Evolutionary conservation across 2,113 vertebrate genomes (phyloP).

Genomic region (Pampusana beccarii): DNA sequence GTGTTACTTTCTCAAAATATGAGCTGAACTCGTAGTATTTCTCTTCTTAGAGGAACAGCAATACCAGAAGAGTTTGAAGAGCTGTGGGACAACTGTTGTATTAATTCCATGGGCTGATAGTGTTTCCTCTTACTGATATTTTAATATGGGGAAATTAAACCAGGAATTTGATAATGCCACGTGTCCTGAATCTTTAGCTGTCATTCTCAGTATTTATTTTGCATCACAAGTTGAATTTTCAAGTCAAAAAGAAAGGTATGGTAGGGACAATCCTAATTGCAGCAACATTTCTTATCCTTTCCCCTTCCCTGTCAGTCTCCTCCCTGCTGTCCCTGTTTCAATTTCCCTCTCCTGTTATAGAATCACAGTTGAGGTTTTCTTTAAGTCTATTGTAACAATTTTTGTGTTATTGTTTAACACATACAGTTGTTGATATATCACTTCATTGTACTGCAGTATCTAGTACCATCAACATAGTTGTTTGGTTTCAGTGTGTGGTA

Average conservation of each 20-base stretch:
- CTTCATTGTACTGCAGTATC: not conserved
- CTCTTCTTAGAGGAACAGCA: not conserved
- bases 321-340: not conserved
- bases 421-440: rapidly evolving
- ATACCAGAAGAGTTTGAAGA: not conserved
- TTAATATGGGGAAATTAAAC: not conserved
- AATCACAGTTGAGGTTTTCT: not conserved
- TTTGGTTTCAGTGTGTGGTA: not conserved
- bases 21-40: not conserved
- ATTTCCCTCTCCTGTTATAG: not conserved
- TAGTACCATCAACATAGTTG: not conserved
- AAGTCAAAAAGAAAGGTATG: not conserved
- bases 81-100: not conserved
- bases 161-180: not conserved
- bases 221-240: not conserved
- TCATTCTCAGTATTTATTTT: not conserved
- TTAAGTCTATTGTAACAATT: not conserved
- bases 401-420: not conserved
- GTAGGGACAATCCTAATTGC: not conserved
- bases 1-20: not conserved
- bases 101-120: not conserved
- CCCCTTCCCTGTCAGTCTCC: not conserved
- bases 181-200: not conserved
- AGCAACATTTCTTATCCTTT: not conserved
- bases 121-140: not conserved